Evolutionary conservation across 2,797 vertebrate species (phyloP), one percentile per base, ranked within the genome.

Genomic region (Sphaeramia orbicularis): DNA sequence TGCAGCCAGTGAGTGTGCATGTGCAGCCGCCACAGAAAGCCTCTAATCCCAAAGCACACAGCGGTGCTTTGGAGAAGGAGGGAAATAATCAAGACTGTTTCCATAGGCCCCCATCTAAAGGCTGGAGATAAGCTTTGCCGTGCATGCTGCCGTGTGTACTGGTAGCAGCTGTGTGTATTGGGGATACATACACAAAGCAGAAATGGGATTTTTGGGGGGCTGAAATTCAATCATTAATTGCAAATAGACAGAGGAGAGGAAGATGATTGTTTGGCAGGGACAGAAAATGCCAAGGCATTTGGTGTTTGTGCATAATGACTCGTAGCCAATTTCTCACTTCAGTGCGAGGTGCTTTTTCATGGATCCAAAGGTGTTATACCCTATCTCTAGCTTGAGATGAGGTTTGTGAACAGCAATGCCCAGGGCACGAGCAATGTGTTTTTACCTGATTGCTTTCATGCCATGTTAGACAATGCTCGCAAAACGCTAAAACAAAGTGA

Each of bases 31-130:
- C 89, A 90, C 89, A 87, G 84, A 92, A 90, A 91, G 83, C 86
- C 86, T 90, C 88, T 93, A 94, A 93, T 94, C 92, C 92, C 93
- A 93, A 92, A 93, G 89, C 93, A 94, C 92, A 94, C 89, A 92
- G 86, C 90, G 81, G 88, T 82, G 91, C 92, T 94, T 94, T 93
- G 86, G 91, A 89, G 86, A 88, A 92, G 83, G 78, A 90, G 86
- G 84, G 89, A 90, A 90, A 91, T 91, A 91, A 92, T 90, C 90
- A 93, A 89, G 89, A 91, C 89, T 93, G 87, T 94, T 93, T 93
- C 93, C 91, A 91, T 89, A 85, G 91, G 85, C 90, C 89, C 78
- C 90, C 84, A 88, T 93, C 90, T 93, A 93, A 93, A 91, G 90
- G 79, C 86, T 88, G 80, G 68, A 93, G 91, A 94, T 94, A 94